Evolutionary conservation across 2,797 vertebrate genomes (phyloP).

Genomic region (Vultur gryphus): DNA sequence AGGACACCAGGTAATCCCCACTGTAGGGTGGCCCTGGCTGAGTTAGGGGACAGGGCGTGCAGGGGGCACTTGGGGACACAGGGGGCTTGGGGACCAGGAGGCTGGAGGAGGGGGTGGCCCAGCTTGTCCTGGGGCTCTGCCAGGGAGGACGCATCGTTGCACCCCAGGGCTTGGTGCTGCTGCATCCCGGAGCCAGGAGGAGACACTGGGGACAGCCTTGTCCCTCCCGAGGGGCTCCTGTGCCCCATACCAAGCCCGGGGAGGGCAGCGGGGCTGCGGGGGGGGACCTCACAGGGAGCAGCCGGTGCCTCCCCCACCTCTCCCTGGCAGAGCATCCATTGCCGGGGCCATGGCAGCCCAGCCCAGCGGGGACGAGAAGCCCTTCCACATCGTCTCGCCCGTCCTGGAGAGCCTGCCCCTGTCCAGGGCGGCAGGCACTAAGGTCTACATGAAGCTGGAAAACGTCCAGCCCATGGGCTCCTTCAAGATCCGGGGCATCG

Average conservation of each 20-base stretch:
- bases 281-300: accelerated
- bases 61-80: accelerated
- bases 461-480: constrained; percentile 87
- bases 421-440: constrained; percentile 74
- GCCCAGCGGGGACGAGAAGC: background rate
- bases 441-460: constrained; percentile 87
- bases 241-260: accelerated
- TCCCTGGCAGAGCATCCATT: background rate
- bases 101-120: background rate
- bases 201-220: background rate
- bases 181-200: accelerated
- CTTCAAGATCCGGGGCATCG: constrained; percentile 92
- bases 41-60: accelerated
- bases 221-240: background rate
- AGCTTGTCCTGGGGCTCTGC: background rate
- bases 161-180: background rate
- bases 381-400: constrained; percentile 81
- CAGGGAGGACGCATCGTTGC: accelerated
- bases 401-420: constrained; percentile 82
- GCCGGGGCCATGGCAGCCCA: background rate
- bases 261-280: accelerated
- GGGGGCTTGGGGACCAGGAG: background rate
- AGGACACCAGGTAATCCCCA: background rate
- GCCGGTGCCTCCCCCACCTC: background rate
- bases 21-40: background rate